A percentile compares a stretch with the other conserved stretches of the same genome.
phyloP scores from a whole-genome alignment of 2,113 vertebrate genomes.

The Melozone crissalis region DNA sequence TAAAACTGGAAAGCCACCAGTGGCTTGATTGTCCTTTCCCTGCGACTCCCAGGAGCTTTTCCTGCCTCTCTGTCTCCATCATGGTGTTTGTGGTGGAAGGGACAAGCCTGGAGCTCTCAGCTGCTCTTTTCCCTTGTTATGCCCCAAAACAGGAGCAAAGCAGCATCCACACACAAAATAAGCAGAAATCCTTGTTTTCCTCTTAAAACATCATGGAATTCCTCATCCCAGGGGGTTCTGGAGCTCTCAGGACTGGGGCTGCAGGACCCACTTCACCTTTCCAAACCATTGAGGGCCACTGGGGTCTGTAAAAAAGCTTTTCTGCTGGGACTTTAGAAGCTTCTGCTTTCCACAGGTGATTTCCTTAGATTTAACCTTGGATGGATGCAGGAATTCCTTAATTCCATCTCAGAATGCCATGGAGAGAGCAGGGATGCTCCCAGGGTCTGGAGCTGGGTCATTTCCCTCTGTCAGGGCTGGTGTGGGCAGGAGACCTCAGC shows the following conservation, averaged over 20 bases:
- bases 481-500: not conserved
- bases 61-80: not conserved
- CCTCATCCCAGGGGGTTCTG: not conserved
- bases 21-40: not conserved
- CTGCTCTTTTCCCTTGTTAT: not conserved
- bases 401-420: rapidly evolving
- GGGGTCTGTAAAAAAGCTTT: not conserved
- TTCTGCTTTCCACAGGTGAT: rapidly evolving
- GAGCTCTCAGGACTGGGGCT: not conserved
- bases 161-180: not conserved
- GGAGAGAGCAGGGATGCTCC: not conserved
- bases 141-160: not conserved
- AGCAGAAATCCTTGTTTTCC: not conserved
- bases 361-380: not conserved
- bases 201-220: rapidly evolving
- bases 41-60: not conserved
- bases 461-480: not conserved
- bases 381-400: not conserved
- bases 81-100: rapidly evolving
- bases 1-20: not conserved
- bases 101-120: not conserved
- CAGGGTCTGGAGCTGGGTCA: not conserved
- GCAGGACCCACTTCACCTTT: not conserved
- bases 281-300: rapidly evolving
- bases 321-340: not conserved